A percentile compares a stretch with the other conserved stretches of the same genome.
These are phyloP conservation scores for Adelges cooleyi DNA, from an alignment of 1,140 invertebrate species.

Conservation along the genomic window DNA sequence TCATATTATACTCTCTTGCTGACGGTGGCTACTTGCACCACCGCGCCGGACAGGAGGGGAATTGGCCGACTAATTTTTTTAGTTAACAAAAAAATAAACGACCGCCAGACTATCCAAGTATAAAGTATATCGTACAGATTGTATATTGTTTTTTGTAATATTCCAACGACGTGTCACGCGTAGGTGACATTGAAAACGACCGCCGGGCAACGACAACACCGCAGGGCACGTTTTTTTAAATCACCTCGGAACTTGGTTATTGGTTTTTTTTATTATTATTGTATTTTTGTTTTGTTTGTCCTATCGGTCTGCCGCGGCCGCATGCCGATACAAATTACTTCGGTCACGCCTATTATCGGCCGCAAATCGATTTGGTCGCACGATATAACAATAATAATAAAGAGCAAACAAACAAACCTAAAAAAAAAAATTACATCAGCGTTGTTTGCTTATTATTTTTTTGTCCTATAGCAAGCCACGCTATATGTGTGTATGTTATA, in stretches of 20 bases:
- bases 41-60: neutral
- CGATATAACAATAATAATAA: neutral
- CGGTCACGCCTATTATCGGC: conserved; percentile 17
- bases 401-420: too few species aligned
- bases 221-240: conserved; percentile 11
- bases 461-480: too few species aligned
- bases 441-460: neutral
- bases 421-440: conserved; percentile 8
- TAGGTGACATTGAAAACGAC: neutral
- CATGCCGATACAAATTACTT: conserved; percentile 4
- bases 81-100: too few species aligned
- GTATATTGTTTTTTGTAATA: too few species aligned
- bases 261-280: conserved; percentile 14
- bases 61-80: neutral
- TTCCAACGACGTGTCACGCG: neutral
- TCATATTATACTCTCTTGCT: too few species aligned
- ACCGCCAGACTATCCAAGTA: too few species aligned
- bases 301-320: neutral
- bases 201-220: neutral
- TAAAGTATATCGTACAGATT: too few species aligned
- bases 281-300: neutral
- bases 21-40: too few species aligned
- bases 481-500: too few species aligned
- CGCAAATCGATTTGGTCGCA: conserved; percentile 7
- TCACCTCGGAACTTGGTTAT: conserved; percentile 16